Evolutionary conservation across 2,888 invertebrate species (phyloP).

Genomic region (Thera britannica): DNA sequence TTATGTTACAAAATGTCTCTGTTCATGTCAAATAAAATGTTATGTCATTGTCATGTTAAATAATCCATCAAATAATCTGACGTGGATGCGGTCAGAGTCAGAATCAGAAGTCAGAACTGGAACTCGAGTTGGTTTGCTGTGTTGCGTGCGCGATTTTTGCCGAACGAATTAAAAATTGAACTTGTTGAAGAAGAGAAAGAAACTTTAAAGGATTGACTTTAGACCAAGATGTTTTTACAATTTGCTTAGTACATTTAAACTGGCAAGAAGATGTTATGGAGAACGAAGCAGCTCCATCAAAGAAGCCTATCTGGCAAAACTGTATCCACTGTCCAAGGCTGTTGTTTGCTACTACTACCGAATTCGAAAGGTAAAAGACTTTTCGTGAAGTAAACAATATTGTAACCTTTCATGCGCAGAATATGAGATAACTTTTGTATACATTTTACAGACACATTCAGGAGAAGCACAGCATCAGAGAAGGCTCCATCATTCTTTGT

Average conservation of each 20-base stretch:
- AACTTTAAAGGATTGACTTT: neutral
- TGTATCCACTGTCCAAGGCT: slow-evolving; percentile 86
- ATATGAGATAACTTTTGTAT: slow-evolving; percentile 1
- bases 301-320: slow-evolving; percentile 84
- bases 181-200: neutral
- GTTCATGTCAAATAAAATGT: too few species aligned
- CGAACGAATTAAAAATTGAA: neutral
- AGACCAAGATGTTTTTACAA: slow-evolving; percentile 2
- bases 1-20: too few species aligned
- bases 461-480: slow-evolving; percentile 91
- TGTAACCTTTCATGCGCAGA: neutral
- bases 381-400: neutral
- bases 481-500: slow-evolving; percentile 94
- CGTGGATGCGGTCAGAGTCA: too few species aligned
- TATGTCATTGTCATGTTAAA: too few species aligned
- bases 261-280: slow-evolving; percentile 78
- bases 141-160: neutral
- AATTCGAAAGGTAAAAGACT: slow-evolving; percentile 84
- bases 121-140: too few species aligned
- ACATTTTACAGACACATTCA: slow-evolving; percentile 88
- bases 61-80: too few species aligned
- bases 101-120: too few species aligned
- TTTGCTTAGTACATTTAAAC: slow-evolving; percentile 7
- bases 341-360: slow-evolving; percentile 82
- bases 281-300: slow-evolving; percentile 66